Conservation (phyloP, 2,888 invertebrate species). For the Trichogramma evanescens region DNA sequence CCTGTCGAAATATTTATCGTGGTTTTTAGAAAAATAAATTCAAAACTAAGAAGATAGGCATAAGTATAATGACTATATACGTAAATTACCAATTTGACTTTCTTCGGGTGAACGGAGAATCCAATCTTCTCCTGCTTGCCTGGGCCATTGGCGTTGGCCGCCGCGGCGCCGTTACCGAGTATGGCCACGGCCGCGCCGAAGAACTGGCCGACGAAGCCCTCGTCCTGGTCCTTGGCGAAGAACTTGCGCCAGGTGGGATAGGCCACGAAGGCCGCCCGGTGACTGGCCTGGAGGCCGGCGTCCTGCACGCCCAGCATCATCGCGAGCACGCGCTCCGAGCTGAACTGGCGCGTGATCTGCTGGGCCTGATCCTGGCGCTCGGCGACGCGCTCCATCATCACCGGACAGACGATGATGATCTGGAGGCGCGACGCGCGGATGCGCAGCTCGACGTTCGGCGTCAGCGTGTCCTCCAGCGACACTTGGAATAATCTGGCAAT, state of each 20-base stretch:
- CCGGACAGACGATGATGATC: conserved; percentile 74
- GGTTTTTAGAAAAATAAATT: conserved; percentile 20
- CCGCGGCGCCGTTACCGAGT: conserved; percentile 47
- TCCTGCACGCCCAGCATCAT: conserved; percentile 76
- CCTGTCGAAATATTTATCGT: conserved; percentile 50
- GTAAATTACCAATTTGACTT: conserved; percentile 63
- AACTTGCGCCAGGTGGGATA: conserved; percentile 77
- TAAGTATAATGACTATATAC: background rate
- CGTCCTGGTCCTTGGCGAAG: conserved; percentile 74
- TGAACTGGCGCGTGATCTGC: conserved; percentile 55
- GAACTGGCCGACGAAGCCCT: conserved; percentile 75
- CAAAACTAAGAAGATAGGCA: background rate
- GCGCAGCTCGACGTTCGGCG: conserved; percentile 51
- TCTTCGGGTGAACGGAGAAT: conserved; percentile 69
- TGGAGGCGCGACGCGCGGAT: conserved; percentile 65
- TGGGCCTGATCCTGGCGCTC: conserved; percentile 52
- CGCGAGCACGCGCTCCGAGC: conserved; percentile 68
- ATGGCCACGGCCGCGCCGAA: conserved; percentile 76
- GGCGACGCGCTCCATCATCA: conserved; percentile 58
- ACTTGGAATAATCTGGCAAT: conserved; percentile 63
- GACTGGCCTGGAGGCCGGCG: conserved; percentile 61
- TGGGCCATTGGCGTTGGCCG: conserved; percentile 21
- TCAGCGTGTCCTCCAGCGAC: conserved; percentile 62
- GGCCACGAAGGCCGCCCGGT: conserved; percentile 62
- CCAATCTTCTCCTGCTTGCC: conserved; percentile 54